Evolutionary conservation across 2,888 invertebrate species (phyloP).

Genomic region (Hymenopus coronatus): DNA sequence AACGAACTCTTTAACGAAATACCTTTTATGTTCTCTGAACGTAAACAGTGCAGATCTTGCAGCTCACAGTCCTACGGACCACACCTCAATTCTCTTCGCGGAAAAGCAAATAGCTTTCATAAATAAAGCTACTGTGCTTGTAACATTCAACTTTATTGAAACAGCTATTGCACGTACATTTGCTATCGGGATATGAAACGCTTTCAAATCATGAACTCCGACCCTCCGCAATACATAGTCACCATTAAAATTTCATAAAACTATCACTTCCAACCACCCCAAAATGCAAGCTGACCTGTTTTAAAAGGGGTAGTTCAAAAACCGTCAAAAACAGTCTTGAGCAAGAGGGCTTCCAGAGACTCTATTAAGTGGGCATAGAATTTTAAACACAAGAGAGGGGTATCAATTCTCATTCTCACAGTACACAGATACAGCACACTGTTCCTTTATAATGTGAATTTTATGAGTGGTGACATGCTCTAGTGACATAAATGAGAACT

Average conservation of each 20-base stretch:
- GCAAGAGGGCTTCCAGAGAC: too few species aligned
- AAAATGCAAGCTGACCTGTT: not conserved
- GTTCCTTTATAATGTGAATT: too few species aligned
- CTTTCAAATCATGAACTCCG: not conserved
- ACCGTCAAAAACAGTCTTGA: not conserved
- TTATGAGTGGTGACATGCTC: too few species aligned
- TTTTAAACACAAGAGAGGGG: not conserved
- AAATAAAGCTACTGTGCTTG: not conserved
- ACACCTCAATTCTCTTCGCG: conserved; percentile 4
- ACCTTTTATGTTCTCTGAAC: not conserved
- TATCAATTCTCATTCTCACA: not conserved
- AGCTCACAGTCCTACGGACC: conserved; percentile 4
- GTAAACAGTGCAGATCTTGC: not conserved
- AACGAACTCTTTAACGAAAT: not conserved
- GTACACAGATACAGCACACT: too few species aligned
- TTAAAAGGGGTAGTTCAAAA: not conserved
- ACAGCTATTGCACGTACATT: not conserved
- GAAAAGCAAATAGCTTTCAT: not conserved
- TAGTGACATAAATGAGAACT: too few species aligned
- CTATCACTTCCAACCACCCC: not conserved
- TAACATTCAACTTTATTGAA: not conserved
- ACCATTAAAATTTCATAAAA: not conserved
- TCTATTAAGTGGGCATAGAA: not conserved
- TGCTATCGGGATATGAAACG: not conserved
- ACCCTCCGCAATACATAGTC: not conserved